Conservation (phyloP, 1,140 invertebrate genomes). For the Dinoponera quadriceps region DNA sequence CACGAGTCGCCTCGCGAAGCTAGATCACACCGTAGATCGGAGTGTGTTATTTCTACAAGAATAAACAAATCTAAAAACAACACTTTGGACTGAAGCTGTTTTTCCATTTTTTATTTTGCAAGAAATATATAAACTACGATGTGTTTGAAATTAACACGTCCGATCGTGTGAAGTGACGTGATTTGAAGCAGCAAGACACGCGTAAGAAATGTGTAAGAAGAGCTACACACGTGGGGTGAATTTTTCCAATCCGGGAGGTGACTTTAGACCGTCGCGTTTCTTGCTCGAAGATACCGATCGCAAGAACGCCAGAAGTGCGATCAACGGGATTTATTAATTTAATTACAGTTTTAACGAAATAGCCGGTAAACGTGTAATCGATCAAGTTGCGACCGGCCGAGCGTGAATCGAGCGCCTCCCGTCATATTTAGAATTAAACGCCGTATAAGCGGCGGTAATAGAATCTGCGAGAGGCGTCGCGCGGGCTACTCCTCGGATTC, state of each 20-base stretch:
- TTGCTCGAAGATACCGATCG: constrained; percentile 15
- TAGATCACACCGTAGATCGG: too few relatives aligned
- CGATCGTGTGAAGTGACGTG: too few relatives aligned
- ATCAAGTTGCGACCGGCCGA: constrained; percentile 7
- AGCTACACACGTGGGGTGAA: too few relatives aligned
- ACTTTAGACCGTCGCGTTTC: constrained; percentile 27
- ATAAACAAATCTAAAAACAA: too few relatives aligned
- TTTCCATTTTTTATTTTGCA: too few relatives aligned
- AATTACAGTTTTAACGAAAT: constrained; percentile 26
- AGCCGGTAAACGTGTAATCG: constrained; percentile 26
- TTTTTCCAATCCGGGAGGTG: neutral
- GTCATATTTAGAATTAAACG: constrained; percentile 46
- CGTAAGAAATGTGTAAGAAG: too few relatives aligned
- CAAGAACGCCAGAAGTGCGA: constrained; percentile 23
- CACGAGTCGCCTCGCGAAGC: too few relatives aligned
- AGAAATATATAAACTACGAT: too few relatives aligned
- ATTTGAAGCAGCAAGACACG: too few relatives aligned
- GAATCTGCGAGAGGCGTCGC: constrained; percentile 5
- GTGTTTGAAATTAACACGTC: too few relatives aligned
- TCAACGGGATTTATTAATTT: constrained; percentile 32
- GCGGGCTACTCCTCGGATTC: constrained; percentile 27
- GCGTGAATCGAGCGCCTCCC: constrained; percentile 9
- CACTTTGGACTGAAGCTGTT: too few relatives aligned
- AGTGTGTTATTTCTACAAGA: too few relatives aligned
- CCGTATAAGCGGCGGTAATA: constrained; percentile 34